Evolutionary conservation across 2,888 invertebrate species (phyloP).

Genomic region (Sphaerophoria taeniata): DNA sequence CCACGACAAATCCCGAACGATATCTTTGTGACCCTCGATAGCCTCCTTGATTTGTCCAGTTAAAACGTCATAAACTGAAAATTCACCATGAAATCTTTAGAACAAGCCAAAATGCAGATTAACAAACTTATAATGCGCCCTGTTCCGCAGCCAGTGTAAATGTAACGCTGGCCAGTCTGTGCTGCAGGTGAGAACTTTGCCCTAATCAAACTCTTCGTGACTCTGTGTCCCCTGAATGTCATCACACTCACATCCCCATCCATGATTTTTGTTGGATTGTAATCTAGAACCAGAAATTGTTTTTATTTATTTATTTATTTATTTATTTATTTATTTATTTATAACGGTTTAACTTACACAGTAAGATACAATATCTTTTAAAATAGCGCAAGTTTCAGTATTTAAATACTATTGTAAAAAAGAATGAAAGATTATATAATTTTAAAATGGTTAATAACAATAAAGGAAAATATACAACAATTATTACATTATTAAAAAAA

Average conservation of each 20-base stretch:
- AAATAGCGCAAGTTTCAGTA: no score
- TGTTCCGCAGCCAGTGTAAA: slow-evolving; percentile 92
- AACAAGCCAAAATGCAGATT: no score
- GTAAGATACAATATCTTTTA: no score
- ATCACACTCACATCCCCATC: slow-evolving; percentile 92
- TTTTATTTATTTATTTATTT: no score
- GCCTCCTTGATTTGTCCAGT: slow-evolving; percentile 88
- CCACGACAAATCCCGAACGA: slow-evolving; percentile 93
- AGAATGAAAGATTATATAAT: no score
- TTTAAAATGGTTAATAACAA: no score
- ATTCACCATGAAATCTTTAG: neutral
- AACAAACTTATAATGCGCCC: slow-evolving; percentile 88
- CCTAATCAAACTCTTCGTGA: slow-evolving; percentile 91
- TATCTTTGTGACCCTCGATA: slow-evolving; percentile 87
- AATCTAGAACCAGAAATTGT: no score
- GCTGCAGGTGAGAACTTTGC: slow-evolving; percentile 91
- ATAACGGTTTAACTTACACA: no score
- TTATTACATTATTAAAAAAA: no score
- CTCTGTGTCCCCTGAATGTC: slow-evolving; percentile 92
- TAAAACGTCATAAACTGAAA: slow-evolving; percentile 91
- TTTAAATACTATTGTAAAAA: no score
- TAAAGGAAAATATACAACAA: no score
- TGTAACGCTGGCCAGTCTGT: slow-evolving; percentile 92
- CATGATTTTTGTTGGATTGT: slow-evolving; percentile 84
- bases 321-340: no score